Evolutionary conservation across 2,113 vertebrate genomes (phyloP).

Genomic region (Diadophis punctatus): DNA sequence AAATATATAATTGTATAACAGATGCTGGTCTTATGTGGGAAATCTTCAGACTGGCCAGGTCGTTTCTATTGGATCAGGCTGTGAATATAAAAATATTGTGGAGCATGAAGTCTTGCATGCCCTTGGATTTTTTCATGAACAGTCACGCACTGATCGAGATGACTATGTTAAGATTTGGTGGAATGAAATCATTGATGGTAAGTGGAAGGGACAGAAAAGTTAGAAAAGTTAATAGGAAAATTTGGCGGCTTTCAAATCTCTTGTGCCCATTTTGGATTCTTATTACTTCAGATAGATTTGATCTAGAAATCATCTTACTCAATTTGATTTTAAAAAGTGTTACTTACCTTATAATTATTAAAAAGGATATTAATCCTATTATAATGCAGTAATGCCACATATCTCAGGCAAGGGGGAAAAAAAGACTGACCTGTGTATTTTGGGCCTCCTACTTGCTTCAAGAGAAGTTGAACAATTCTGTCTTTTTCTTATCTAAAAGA

Average conservation of each 20-base stretch:
- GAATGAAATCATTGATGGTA: constrained; percentile 78
- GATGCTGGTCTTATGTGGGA: constrained; percentile 90
- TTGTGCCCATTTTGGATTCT: neutral
- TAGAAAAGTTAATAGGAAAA: neutral
- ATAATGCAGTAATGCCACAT: neutral
- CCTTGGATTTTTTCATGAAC: constrained; percentile 89
- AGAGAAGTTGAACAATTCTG: neutral
- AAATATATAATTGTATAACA: constrained; percentile 45
- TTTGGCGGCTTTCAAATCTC: neutral
- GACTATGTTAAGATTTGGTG: constrained; percentile 89
- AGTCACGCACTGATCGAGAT: constrained; percentile 85
- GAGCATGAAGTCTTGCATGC: constrained; percentile 88
- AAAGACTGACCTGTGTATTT: neutral
- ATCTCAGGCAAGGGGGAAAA: neutral
- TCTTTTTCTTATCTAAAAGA: neutral
- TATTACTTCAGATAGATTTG: neutral
- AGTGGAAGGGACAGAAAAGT: constrained; percentile 20
- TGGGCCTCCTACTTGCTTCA: neutral
- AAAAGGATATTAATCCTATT: neutral
- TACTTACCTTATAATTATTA: neutral
- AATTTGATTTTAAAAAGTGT: neutral
- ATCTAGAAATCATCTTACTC: neutral
- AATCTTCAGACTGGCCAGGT: constrained; percentile 78
- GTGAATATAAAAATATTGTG: constrained; percentile 83
- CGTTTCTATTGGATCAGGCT: constrained; percentile 79